These are phyloP conservation scores for Adelosebastes latens DNA, from an alignment of 2,797 vertebrate genomes.

Conservation along the genomic window DNA sequence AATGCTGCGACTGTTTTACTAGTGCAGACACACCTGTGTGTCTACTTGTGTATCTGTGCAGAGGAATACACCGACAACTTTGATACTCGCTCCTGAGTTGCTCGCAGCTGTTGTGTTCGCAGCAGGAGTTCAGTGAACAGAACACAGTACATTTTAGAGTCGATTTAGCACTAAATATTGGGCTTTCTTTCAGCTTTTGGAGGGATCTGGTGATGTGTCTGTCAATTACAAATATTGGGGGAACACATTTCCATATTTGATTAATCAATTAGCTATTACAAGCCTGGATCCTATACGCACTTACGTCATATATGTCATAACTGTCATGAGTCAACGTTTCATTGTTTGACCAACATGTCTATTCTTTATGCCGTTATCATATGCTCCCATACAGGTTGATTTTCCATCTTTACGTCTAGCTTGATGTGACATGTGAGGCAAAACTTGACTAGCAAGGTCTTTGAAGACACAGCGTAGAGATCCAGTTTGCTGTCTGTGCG, in stretches of 20 bases:
- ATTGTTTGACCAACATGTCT: background rate
- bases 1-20: background rate
- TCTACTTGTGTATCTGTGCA: background rate
- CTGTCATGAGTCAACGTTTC: background rate
- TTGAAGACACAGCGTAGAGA: constrained; percentile 7
- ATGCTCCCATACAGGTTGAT: background rate
- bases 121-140: background rate
- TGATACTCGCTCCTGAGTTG: background rate
- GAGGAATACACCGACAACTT: background rate
- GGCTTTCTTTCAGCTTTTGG: background rate
- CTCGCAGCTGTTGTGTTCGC: constrained; percentile 6
- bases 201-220: background rate
- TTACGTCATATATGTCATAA: background rate
- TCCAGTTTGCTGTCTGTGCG: constrained; percentile 30
- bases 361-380: background rate
- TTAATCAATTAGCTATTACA: background rate
- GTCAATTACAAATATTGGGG: background rate
- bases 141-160: background rate
- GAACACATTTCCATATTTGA: background rate
- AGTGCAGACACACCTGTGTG: background rate
- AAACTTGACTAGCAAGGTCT: constrained; percentile 4
- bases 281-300: background rate
- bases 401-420: background rate
- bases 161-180: background rate
- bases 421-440: constrained; percentile 17